Percentiles rank a stretch among this genome's conserved stretches.
phyloP scores from a whole-genome alignment of 2,888 invertebrate genomes.

The Rhamphomyia laevipes region DNA sequence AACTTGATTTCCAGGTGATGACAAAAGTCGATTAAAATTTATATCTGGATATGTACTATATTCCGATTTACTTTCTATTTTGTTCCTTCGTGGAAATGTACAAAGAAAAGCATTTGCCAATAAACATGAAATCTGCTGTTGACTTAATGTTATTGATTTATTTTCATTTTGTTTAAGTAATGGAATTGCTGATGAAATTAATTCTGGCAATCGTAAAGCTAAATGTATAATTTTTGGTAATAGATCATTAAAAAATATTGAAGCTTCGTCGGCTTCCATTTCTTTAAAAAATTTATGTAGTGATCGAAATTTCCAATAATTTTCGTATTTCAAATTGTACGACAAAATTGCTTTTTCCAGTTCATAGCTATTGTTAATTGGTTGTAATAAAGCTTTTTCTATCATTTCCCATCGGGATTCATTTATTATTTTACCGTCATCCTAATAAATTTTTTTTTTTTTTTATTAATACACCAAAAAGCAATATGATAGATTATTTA shows the following conservation, averaged over 20 bases:
- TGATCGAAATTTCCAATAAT: conserved; percentile 49
- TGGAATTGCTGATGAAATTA: conserved; percentile 71
- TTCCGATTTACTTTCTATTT: conserved; percentile 50
- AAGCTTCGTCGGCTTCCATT: conserved; percentile 50
- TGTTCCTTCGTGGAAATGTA: conserved; percentile 77
- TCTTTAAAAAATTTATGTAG: conserved; percentile 54
- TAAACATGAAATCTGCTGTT: conserved; percentile 72
- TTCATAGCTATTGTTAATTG: conserved; percentile 47
- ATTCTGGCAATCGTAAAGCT: conserved; percentile 63
- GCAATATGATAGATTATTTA: conserved; percentile 33
- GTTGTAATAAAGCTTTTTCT: conserved; percentile 44
- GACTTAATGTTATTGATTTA: conserved; percentile 47
- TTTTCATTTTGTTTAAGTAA: conserved; percentile 54
- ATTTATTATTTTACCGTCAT: conserved; percentile 1
- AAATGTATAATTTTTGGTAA: conserved; percentile 64
- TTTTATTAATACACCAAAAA: no score
- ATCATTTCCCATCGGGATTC: conserved; percentile 51
- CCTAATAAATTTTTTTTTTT: conserved; percentile 2
- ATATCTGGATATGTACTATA: conserved; percentile 68
- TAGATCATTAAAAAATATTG: conserved; percentile 51
- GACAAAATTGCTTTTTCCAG: conserved; percentile 52
- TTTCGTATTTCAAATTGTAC: conserved; percentile 52
- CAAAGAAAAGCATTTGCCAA: conserved; percentile 93
- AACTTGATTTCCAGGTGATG: conserved; percentile 39
- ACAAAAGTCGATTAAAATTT: conserved; percentile 59